Evolutionary conservation across 2,113 vertebrate genomes (phyloP).

Genomic region (Nothocercus julius): DNA sequence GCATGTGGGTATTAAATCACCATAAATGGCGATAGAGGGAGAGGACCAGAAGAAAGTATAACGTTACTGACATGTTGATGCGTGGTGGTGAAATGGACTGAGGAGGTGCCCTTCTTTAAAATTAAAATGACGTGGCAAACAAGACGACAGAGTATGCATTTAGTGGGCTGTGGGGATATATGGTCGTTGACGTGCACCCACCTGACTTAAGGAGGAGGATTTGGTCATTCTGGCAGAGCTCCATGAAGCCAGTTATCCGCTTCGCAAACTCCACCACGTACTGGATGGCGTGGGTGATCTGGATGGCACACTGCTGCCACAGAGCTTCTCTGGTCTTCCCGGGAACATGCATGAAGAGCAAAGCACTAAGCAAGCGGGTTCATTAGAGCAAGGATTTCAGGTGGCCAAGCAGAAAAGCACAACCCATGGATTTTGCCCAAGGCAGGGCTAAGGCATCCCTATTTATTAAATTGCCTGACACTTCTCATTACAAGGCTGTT

Average conservation of each 20-base stretch:
- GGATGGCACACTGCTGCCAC: conserved; percentile 99
- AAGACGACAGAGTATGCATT: neutral
- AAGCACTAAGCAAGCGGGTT: neutral
- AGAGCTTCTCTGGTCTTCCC: conserved; percentile 91
- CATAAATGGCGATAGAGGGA: conserved; percentile 44
- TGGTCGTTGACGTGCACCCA: conserved; percentile 63
- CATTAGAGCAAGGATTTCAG: neutral
- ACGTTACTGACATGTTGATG: conserved; percentile 33
- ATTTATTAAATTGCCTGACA: neutral
- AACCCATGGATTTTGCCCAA: neutral
- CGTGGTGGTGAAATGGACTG: conserved; percentile 8
- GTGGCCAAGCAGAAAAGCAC: neutral
- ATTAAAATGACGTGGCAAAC: neutral
- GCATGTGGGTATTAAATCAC: conserved; percentile 37
- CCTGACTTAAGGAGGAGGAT: conserved; percentile 99
- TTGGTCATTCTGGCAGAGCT: conserved; percentile 99
- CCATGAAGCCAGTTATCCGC: conserved; percentile 99
- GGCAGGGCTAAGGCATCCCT: neutral
- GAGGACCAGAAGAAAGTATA: conserved; percentile 30
- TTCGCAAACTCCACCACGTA: conserved; percentile 99
- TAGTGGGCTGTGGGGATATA: neutral
- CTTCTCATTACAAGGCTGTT: neutral
- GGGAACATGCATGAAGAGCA: conserved; percentile 20
- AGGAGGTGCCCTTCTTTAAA: conserved; percentile 1
- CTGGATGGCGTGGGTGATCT: conserved; percentile 98